Evolutionary conservation across 2,113 vertebrate genomes (phyloP).

Genomic region (Genyomyrus donnyi): DNA sequence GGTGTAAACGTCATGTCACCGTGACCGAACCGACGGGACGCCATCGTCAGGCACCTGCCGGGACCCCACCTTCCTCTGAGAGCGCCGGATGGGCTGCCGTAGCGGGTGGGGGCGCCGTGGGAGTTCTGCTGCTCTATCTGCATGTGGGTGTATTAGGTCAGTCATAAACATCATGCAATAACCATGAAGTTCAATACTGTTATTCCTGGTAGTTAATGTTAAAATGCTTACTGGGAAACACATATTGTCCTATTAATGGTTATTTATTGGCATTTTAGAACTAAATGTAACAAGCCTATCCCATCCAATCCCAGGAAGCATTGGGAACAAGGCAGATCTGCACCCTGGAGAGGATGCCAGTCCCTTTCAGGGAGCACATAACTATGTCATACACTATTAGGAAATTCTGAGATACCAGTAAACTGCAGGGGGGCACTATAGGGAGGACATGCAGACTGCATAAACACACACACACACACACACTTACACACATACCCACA

Average conservation of each 20-base stretch:
- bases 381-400: background rate
- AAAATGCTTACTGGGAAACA: background rate
- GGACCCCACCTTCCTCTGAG: background rate
- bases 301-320: background rate
- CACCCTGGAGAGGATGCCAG: background rate
- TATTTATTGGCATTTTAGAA: background rate
- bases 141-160: background rate
- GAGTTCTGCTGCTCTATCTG: background rate
- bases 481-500: no score
- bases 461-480: background rate
- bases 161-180: background rate
- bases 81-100: background rate
- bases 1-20: background rate
- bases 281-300: background rate
- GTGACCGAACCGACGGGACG: background rate
- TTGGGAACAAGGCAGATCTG: background rate
- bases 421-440: background rate
- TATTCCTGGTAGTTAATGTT: background rate
- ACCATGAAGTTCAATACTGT: background rate
- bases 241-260: background rate
- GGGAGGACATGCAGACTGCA: background rate
- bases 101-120: background rate
- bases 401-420: background rate
- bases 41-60: background rate
- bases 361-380: background rate